Base-by-base conservation (phyloP, 2,113 vertebrate genomes). In the Ellobius talpinus region DNA sequence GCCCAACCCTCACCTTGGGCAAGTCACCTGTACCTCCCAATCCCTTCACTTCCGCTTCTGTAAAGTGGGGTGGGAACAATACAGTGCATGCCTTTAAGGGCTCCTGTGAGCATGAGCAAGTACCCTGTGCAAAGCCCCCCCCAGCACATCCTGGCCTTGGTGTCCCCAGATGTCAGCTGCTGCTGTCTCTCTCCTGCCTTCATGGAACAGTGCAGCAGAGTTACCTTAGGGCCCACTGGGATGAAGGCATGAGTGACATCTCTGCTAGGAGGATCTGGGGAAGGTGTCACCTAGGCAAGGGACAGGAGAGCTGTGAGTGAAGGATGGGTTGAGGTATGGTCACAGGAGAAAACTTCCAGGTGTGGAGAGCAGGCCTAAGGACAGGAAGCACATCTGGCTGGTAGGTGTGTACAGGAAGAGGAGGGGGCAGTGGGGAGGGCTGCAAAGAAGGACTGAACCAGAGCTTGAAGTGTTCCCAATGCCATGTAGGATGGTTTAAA, bases 1-100 rank as follows among this genome's bases (percentile, higher is more conserved):
- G 92, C 90, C 96, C 93, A 58, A 61, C 91, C 91, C 39, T 92
- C 65, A 92, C 90, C 82, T 89, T 77, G 84, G 85, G 85, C 79
- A 91, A 94, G 90, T 92, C 93, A 89, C 52, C 85, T 11, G 21
- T 76, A 77, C 61, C 84, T 93, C 91, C 86, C 89, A 33, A 90
- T 55, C 55, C 92, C 92, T 93, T 92, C 47, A 93, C 94, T 95
- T 72, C 52, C 47, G n/a, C 55, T 89, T 86, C 77, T 85, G 26
- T 94, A 87, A 95, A 92, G 36, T 42, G 58, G 84, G 14, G 12
- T 26, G 21, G 58, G 21, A 23, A 17, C 10, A n/a, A 21, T 17
- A 39, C 29, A 91, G 26, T 58, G 45, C 12, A 5, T 89, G n/a
- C 19, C 33, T 85, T 61, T 19, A 68, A 90, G 52, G 66, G 81